Conservation (phyloP, 2,797 vertebrate species). For the Lerista edwardsae region DNA sequence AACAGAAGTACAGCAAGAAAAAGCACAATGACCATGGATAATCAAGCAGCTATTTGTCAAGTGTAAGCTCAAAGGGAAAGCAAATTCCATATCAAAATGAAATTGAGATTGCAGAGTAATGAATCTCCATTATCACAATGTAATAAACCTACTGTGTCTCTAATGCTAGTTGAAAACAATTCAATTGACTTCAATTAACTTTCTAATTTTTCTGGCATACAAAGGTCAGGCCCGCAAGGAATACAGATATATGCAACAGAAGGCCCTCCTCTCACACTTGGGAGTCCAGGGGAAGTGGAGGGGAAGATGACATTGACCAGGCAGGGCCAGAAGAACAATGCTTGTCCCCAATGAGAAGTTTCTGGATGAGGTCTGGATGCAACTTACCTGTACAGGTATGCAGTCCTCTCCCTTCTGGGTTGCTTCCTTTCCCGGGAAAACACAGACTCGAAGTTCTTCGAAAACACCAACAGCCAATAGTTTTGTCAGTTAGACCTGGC, state of each 20-base stretch:
- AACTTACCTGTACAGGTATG: not conserved
- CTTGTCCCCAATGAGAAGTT: not conserved
- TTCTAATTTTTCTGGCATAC: constrained; percentile 36
- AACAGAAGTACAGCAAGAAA: not conserved
- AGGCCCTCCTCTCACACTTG: not conserved
- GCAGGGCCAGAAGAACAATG: not conserved
- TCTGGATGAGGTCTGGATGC: not conserved
- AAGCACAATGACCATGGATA: constrained; percentile 13
- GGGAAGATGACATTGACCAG: constrained; percentile 10
- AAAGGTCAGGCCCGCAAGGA: constrained; percentile 32
- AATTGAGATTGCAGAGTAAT: constrained; percentile 45
- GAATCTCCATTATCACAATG: constrained; percentile 27
- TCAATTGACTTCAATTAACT: constrained; percentile 39
- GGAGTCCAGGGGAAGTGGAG: not conserved
- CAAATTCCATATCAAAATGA: constrained; percentile 22
- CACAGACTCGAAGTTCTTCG: not conserved
- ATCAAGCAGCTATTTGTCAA: constrained; percentile 29
- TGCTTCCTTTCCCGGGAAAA: not conserved
- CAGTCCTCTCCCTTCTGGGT: not conserved
- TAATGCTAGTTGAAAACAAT: constrained; percentile 31
- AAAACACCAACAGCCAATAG: not conserved
- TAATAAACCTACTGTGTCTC: constrained; percentile 35
- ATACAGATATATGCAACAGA: not conserved
- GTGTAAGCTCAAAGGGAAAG: constrained; percentile 7
- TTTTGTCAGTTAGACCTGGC: not conserved